phyloP scores from a whole-genome alignment of 2,797 vertebrate genomes.

The Acanthurus lineatus region DNA sequence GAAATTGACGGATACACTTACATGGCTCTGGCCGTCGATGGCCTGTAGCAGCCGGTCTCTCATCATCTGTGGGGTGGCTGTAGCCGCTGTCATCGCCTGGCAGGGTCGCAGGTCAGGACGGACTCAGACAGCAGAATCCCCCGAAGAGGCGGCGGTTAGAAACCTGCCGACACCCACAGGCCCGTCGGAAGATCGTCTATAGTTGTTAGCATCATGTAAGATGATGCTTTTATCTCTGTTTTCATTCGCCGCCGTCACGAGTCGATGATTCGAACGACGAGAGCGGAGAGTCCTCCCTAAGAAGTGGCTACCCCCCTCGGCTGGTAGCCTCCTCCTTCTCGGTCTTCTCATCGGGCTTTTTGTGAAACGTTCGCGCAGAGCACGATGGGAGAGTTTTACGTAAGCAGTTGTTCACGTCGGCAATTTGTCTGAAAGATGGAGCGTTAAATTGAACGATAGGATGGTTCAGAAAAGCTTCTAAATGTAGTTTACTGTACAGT shows the following conservation, averaged over 20 bases:
- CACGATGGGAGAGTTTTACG: constrained; percentile 71
- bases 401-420: constrained; percentile 32
- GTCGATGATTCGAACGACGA: neutral
- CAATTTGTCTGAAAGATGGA: neutral
- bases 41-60: constrained; percentile 96
- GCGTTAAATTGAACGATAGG: neutral
- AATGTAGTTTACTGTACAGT: too few species aligned
- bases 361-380: constrained; percentile 64
- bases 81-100: constrained; percentile 94
- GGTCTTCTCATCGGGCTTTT: constrained; percentile 65
- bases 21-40: constrained; percentile 94
- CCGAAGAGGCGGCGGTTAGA: constrained; percentile 62
- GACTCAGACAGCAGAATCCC: constrained; percentile 73
- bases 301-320: constrained; percentile 68
- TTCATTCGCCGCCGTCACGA: constrained; percentile 28
- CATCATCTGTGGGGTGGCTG: constrained; percentile 92
- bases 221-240: constrained; percentile 55
- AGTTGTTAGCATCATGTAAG: constrained; percentile 57
- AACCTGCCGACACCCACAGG: constrained; percentile 71
- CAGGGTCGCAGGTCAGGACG: constrained; percentile 79
- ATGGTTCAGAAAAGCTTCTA: neutral
- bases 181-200: constrained; percentile 22
- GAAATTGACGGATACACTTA: constrained; percentile 81
- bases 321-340: constrained; percentile 68
- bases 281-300: constrained; percentile 13